Evolutionary conservation across 2,888 invertebrate species (phyloP).

Genomic region (Pinctada fucata): DNA sequence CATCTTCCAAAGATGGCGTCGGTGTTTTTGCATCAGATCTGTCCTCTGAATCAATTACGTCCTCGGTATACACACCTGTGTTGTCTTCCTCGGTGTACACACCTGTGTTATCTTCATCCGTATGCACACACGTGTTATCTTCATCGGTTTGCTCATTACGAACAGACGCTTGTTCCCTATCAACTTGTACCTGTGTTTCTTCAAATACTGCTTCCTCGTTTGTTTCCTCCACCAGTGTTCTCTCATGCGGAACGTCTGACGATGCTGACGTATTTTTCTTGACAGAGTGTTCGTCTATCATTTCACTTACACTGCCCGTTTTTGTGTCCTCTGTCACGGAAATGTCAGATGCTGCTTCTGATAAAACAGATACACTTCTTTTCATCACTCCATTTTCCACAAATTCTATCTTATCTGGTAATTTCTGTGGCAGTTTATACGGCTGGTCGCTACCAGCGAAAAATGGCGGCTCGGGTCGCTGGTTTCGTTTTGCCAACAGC

Average conservation of each 20-base stretch:
- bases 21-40: not conserved
- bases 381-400: slow-evolving; percentile 48
- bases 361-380: slow-evolving; percentile 14
- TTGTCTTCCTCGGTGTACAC: no score
- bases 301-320: not conserved
- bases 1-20: not conserved
- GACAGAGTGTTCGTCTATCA: not conserved
- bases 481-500: slow-evolving; percentile 59
- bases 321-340: not conserved
- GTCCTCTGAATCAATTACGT: not conserved
- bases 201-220: not conserved
- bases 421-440: slow-evolving; percentile 60
- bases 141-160: no score
- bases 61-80: not conserved
- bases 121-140: no score
- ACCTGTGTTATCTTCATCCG: no score
- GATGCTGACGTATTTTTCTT: not conserved
- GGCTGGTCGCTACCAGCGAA: slow-evolving; percentile 58
- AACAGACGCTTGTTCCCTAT: no score
- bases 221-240: not conserved
- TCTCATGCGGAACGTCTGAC: not conserved
- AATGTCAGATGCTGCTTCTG: slow-evolving; percentile 1
- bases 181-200: not conserved
- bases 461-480: slow-evolving; percentile 62
- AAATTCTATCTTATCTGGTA: slow-evolving; percentile 58